These are phyloP conservation scores for Blomia tropicalis DNA, from an alignment of 2,888 invertebrate species.

Conservation along the genomic window DNA sequence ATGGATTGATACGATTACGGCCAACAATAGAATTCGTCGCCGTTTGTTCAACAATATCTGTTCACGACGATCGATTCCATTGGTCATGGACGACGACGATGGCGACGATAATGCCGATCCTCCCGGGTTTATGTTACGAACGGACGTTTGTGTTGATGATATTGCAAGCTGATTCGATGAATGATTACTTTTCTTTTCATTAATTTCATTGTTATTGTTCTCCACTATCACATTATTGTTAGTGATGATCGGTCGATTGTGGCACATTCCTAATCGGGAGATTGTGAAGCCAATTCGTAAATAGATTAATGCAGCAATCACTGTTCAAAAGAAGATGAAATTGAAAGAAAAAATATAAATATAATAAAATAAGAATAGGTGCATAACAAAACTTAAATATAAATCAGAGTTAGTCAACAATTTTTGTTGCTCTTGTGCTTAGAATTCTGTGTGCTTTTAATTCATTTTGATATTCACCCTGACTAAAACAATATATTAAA, in stretches of 20 bases:
- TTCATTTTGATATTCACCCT: too few species aligned
- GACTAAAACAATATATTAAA: too few species aligned
- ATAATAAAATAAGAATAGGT: too few species aligned
- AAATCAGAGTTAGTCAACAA: too few species aligned
- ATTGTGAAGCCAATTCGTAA: constrained; percentile 33
- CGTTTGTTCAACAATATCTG: constrained; percentile 31
- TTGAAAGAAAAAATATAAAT: too few species aligned
- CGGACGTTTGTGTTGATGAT: not conserved
- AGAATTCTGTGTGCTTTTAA: too few species aligned
- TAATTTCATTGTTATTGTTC: too few species aligned
- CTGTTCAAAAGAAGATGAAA: not conserved
- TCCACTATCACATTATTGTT: too few species aligned
- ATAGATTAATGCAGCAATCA: constrained; percentile 37
- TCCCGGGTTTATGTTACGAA: too few species aligned
- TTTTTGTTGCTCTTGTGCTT: too few species aligned
- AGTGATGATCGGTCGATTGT: not conserved
- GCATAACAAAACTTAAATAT: too few species aligned
- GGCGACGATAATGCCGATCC: not conserved
- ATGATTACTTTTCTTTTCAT: too few species aligned
- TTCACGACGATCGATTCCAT: constrained; percentile 33
- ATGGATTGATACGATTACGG: constrained; percentile 38
- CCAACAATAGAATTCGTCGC: constrained; percentile 33
- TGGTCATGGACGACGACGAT: not conserved
- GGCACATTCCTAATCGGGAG: constrained; percentile 32
- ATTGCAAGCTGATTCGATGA: not conserved